Evolutionary conservation across 2,113 vertebrate species (phyloP).

Genomic region (Lepisosteus osseus): DNA sequence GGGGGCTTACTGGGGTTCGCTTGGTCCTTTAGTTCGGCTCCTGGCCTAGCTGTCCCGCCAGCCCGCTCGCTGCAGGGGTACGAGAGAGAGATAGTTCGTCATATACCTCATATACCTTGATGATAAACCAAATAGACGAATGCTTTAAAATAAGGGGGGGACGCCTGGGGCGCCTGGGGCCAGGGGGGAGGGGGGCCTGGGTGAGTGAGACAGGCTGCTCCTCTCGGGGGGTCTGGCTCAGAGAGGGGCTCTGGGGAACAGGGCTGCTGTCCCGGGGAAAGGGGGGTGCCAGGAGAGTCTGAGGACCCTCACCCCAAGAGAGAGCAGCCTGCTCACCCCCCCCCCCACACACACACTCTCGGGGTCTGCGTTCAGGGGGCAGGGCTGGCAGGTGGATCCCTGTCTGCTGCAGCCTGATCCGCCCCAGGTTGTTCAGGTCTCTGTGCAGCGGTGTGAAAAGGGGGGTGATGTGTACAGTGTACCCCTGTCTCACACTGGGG

Average conservation of each 20-base stretch:
- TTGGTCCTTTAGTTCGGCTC: constrained; percentile 35
- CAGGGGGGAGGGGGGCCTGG: constrained; percentile 14
- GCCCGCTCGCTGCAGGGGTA: constrained; percentile 30
- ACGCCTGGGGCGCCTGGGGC: constrained; percentile 29
- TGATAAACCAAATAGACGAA: constrained; percentile 86
- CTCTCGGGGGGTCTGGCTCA: too few relatives aligned
- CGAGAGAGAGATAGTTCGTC: constrained; percentile 83
- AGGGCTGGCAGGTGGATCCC: too few relatives aligned
- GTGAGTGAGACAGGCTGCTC: constrained; percentile 20
- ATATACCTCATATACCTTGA: constrained; percentile 93
- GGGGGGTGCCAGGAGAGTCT: too few relatives aligned
- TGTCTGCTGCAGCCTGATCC: background rate
- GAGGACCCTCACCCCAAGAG: too few relatives aligned
- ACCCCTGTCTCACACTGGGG: constrained; percentile 17
- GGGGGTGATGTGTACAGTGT: background rate
- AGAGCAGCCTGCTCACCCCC: too few relatives aligned
- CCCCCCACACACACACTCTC: too few relatives aligned
- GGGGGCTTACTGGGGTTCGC: background rate
- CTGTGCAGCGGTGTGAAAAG: background rate
- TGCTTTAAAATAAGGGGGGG: constrained; percentile 57
- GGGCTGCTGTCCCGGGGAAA: too few relatives aligned
- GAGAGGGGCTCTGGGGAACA: too few relatives aligned
- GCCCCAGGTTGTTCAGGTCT: background rate
- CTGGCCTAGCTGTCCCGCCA: constrained; percentile 20
- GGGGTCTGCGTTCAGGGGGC: too few relatives aligned